Percentiles rank a stretch among this genome's conserved stretches.
These are phyloP conservation scores for Drosophila kepulauana DNA, from an alignment of 1,140 invertebrate species.

Conservation along the genomic window DNA sequence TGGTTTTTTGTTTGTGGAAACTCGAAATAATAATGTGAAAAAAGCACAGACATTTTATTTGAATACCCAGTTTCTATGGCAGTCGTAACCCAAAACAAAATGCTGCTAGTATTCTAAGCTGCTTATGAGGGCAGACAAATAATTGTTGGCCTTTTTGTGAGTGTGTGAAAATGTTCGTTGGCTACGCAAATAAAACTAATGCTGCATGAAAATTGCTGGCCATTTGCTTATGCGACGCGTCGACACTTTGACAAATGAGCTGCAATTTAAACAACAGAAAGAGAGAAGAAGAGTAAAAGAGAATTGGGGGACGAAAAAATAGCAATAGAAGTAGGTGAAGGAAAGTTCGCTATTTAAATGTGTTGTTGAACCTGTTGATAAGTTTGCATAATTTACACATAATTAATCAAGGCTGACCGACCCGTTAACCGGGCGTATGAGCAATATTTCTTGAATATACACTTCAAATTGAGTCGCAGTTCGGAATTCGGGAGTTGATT, in stretches of 20 bases:
- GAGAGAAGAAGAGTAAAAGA: too few relatives aligned
- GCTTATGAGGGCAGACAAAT: slow-evolving; percentile 32
- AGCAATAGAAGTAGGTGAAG: background rate
- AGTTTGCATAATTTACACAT: slow-evolving; percentile 58
- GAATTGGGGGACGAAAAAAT: background rate
- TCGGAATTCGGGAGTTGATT: slow-evolving; percentile 19
- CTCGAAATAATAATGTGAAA: slow-evolving; percentile 8
- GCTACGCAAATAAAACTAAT: slow-evolving; percentile 61
- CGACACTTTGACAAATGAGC: slow-evolving; percentile 67
- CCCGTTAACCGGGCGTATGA: slow-evolving; percentile 22
- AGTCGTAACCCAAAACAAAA: background rate
- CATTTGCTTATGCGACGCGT: slow-evolving; percentile 51
- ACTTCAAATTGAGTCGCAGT: slow-evolving; percentile 46
- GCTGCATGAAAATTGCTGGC: slow-evolving; percentile 69
- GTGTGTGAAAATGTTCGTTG: slow-evolving; percentile 42
- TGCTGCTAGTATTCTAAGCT: slow-evolving; percentile 32
- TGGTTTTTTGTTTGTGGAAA: slow-evolving; percentile 25
- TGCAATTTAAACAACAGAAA: slow-evolving; percentile 2
- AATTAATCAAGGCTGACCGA: slow-evolving; percentile 63
- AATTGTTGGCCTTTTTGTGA: slow-evolving; percentile 36
- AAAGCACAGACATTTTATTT: slow-evolving; percentile 9
- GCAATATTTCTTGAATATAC: slow-evolving; percentile 24
- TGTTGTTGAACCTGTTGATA: slow-evolving; percentile 20
- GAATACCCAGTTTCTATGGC: slow-evolving; percentile 4
- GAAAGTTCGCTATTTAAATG: slow-evolving; percentile 17